Conservation (phyloP, 1,140 invertebrate genomes). For the Pomacea maculata region DNA sequence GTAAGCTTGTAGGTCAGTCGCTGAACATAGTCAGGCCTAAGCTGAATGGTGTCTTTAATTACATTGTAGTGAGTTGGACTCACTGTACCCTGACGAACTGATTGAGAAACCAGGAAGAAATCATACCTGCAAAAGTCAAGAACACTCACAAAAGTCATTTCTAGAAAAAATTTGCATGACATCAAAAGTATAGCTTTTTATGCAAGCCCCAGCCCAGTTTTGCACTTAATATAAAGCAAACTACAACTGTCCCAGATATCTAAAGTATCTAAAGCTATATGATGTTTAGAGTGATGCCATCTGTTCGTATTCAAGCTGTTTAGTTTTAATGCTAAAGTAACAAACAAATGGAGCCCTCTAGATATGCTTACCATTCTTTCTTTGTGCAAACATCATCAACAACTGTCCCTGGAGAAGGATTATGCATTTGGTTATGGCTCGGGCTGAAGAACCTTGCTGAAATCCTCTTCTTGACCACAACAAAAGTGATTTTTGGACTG, state of each 20-base stretch:
- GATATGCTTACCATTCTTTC: slow-evolving; percentile 69
- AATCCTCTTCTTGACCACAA: slow-evolving; percentile 91
- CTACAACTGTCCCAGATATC: too few relatives aligned
- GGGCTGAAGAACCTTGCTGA: slow-evolving; percentile 76
- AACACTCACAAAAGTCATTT: too few relatives aligned
- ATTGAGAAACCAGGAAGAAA: slow-evolving; percentile 83
- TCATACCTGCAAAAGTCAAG: slow-evolving; percentile 73
- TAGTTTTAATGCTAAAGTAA: too few relatives aligned
- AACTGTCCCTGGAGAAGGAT: slow-evolving; percentile 77
- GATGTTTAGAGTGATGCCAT: too few relatives aligned
- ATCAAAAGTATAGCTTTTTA: too few relatives aligned
- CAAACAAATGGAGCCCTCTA: too few relatives aligned
- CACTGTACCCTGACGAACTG: slow-evolving; percentile 80
- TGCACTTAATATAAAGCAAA: too few relatives aligned
- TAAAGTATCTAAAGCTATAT: too few relatives aligned
- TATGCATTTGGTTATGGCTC: slow-evolving; percentile 24
- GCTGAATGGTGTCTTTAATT: slow-evolving; percentile 72
- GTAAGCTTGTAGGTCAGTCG: slow-evolving; percentile 80
- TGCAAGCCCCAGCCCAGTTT: too few relatives aligned
- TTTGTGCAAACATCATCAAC: slow-evolving; percentile 83
- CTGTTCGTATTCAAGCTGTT: too few relatives aligned
- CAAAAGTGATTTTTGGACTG: slow-evolving; percentile 75
- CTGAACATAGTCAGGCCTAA: slow-evolving; percentile 78
- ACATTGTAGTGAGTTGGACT: slow-evolving; percentile 83
- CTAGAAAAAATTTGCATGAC: too few relatives aligned